Conservation (phyloP, 2,888 invertebrate genomes). For the Thera britannica region DNA sequence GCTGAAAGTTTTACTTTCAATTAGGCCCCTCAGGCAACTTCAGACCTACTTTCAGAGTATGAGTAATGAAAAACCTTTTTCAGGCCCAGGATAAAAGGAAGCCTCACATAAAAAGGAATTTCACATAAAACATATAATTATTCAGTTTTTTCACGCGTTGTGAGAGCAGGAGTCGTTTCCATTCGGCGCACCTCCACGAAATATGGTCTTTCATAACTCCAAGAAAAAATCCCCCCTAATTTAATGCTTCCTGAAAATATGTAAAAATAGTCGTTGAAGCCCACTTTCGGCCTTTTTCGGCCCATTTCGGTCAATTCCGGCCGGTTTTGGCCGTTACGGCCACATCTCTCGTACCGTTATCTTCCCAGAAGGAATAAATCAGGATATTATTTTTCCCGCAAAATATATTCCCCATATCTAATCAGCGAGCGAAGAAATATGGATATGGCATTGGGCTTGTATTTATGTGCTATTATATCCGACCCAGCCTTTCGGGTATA, state of each 20-base stretch:
- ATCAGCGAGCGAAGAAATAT: conserved; percentile 75
- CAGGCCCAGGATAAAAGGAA: conserved; percentile 51
- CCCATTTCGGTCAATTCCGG: conserved; percentile 66
- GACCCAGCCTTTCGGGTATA: conserved; percentile 33
- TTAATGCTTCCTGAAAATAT: conserved; percentile 76
- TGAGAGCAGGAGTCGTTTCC: conserved; percentile 67
- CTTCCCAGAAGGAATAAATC: conserved; percentile 75
- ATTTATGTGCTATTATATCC: conserved; percentile 61
- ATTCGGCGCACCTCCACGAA: conserved; percentile 70
- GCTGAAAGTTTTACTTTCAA: too few relatives aligned
- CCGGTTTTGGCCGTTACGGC: conserved; percentile 69
- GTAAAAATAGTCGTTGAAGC: conserved; percentile 73
- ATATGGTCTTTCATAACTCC: conserved; percentile 78
- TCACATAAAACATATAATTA: conserved; percentile 69
- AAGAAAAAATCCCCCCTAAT: conserved; percentile 72
- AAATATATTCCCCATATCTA: conserved; percentile 80
- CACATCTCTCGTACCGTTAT: conserved; percentile 74
- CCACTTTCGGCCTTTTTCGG: conserved; percentile 62
- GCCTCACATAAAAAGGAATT: conserved; percentile 57
- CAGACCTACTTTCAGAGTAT: too few relatives aligned
- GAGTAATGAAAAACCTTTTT: conserved; percentile 46
- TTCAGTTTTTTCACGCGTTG: conserved; percentile 62
- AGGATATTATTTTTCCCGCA: conserved; percentile 74
- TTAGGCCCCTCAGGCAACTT: too few relatives aligned
- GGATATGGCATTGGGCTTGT: conserved; percentile 61